Evolutionary conservation across 2,113 vertebrate genomes (phyloP).

Genomic region (Herpailurus yagouaroundi): DNA sequence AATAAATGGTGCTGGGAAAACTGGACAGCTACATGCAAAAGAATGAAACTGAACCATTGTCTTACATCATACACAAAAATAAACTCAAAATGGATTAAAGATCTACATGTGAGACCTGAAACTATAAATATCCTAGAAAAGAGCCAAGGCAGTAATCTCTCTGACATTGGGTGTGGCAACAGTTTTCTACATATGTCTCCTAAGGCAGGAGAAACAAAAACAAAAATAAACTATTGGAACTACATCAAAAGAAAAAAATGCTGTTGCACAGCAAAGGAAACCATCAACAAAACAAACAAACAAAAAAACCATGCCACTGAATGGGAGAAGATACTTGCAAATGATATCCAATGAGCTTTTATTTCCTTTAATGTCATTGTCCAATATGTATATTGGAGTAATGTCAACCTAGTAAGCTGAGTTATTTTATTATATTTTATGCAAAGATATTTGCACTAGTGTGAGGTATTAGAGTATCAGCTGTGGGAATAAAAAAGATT

Average conservation of each 20-base stretch:
- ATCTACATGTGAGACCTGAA: background rate
- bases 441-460: background rate
- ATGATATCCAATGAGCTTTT: background rate
- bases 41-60: background rate
- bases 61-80: background rate
- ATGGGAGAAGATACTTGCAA: background rate
- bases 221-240: background rate
- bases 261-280: background rate
- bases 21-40: background rate
- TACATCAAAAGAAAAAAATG: background rate
- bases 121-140: background rate
- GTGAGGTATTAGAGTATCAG: background rate
- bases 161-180: background rate
- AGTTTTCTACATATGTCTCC: background rate
- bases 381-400: background rate
- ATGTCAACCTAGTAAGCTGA: background rate
- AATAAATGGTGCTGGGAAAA: background rate
- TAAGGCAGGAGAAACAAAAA: background rate
- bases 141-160: background rate
- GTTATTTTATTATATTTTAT: background rate
- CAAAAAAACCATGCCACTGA: background rate
- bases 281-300: background rate
- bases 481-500: background rate
- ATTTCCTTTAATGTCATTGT: background rate
- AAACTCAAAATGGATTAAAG: background rate